Evolutionary conservation across 2,113 vertebrate species (phyloP).

Genomic region (Vimba vimba): DNA sequence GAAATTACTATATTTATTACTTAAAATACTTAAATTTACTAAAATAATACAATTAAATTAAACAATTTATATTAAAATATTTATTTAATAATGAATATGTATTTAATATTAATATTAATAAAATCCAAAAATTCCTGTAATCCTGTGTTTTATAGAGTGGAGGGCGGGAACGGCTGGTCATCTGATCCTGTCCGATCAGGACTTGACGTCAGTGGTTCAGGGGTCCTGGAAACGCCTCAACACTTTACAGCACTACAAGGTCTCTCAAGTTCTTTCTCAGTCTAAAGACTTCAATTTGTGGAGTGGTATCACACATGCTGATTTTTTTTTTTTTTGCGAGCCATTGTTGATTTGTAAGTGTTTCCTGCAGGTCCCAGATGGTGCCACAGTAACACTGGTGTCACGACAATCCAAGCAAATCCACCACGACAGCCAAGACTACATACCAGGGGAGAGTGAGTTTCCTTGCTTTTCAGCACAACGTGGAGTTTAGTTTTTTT

Average conservation of each 20-base stretch:
- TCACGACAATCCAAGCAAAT: conserved; percentile 90
- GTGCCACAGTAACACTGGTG: conserved; percentile 91
- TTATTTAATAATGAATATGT: not conserved
- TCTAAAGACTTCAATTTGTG: not conserved
- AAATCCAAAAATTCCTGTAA: not conserved
- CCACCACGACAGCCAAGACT: conserved; percentile 93
- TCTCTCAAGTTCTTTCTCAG: conserved; percentile 52
- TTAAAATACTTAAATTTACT: not conserved
- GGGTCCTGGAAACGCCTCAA: conserved; percentile 95
- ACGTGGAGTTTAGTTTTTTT: not conserved
- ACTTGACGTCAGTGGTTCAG: conserved; percentile 93
- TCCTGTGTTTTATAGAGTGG: conserved; percentile 83
- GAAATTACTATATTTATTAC: not conserved
- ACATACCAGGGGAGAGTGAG: conserved; percentile 95
- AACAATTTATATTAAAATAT: not conserved
- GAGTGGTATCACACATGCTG: not conserved
- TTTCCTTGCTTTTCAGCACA: conserved; percentile 47
- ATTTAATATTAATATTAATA: not conserved
- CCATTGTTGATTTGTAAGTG: not conserved
- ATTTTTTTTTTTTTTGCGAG: not conserved
- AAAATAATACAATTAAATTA: not conserved
- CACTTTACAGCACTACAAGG: conserved; percentile 97
- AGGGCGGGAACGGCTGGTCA: conserved; percentile 92
- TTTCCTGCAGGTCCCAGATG: conserved; percentile 86
- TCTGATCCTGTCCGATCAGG: conserved; percentile 95